Conservation (phyloP, 2,888 invertebrate genomes). For the Vandiemenella viatica region DNA sequence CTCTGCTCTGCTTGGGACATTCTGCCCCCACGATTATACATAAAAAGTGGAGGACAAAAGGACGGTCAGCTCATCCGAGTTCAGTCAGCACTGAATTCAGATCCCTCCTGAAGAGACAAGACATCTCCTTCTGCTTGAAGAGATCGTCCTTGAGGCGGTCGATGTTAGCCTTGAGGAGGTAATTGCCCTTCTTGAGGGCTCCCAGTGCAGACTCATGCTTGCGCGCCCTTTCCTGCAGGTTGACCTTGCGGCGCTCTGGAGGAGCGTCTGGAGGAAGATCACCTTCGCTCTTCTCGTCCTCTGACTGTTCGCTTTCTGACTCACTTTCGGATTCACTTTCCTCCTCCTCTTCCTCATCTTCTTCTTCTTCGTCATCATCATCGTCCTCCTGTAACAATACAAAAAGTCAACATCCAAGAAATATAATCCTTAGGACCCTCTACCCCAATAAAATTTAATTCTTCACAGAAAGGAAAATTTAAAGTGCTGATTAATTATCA, state of each 20-base stretch:
- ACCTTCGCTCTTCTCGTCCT: slow-evolving; percentile 46
- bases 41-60: neutral
- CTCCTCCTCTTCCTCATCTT: slow-evolving; percentile 38
- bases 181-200: slow-evolving; percentile 76
- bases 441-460: too few relatives aligned
- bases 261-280: slow-evolving; percentile 51
- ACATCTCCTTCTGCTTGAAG: slow-evolving; percentile 66
- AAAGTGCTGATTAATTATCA: too few relatives aligned
- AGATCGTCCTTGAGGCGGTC: slow-evolving; percentile 76
- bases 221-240: slow-evolving; percentile 35
- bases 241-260: slow-evolving; percentile 38
- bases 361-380: slow-evolving; percentile 29
- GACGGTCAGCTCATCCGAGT: slow-evolving; percentile 44
- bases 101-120: slow-evolving; percentile 62
- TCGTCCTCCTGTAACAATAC: too few relatives aligned
- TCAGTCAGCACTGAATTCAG: slow-evolving; percentile 75
- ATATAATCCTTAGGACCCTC: too few relatives aligned
- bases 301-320: slow-evolving; percentile 45
- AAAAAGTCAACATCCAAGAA: too few relatives aligned
- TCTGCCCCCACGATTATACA: too few relatives aligned
- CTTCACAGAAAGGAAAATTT: too few relatives aligned
- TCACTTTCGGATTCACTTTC: slow-evolving; percentile 32
- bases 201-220: slow-evolving; percentile 63
- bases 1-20: too few relatives aligned
- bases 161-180: slow-evolving; percentile 72